Evolutionary conservation across 2,113 vertebrate species (phyloP).

Genomic region (Nicator chloris): DNA sequence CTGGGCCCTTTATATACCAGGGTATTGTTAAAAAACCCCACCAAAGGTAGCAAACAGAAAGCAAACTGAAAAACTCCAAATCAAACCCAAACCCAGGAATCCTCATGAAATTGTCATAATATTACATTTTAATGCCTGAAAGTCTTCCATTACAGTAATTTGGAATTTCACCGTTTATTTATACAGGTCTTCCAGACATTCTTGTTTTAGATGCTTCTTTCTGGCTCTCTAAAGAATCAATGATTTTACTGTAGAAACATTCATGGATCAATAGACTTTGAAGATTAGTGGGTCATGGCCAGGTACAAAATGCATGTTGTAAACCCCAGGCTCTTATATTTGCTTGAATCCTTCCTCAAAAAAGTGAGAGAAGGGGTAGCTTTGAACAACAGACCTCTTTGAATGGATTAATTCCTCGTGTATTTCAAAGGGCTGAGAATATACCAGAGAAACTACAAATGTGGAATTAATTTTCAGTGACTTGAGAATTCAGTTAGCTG

Average conservation of each 20-base stretch:
- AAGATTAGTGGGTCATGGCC: constrained; percentile 35
- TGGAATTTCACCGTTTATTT: background rate
- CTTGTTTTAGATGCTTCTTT: background rate
- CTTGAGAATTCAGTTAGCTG: constrained; percentile 29
- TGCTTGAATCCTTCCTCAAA: constrained; percentile 18
- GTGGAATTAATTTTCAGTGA: constrained; percentile 48
- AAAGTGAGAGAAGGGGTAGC: background rate
- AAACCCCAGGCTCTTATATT: constrained; percentile 36
- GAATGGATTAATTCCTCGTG: constrained; percentile 36
- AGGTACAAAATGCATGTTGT: constrained; percentile 52
- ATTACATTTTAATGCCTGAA: background rate
- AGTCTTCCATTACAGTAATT: background rate
- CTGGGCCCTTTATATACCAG: background rate
- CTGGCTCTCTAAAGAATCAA: background rate
- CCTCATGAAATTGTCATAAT: background rate
- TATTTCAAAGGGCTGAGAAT: constrained; percentile 41
- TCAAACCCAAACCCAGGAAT: background rate
- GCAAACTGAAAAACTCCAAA: background rate
- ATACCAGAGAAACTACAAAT: background rate
- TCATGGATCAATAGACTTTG: constrained; percentile 36
- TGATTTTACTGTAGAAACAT: constrained; percentile 16
- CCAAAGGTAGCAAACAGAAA: background rate
- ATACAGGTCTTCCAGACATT: background rate
- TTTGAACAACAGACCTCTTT: constrained; percentile 42
- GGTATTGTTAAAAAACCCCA: background rate